Conservation (phyloP, 2,113 vertebrate genomes). For the Sardina pilchardus region DNA sequence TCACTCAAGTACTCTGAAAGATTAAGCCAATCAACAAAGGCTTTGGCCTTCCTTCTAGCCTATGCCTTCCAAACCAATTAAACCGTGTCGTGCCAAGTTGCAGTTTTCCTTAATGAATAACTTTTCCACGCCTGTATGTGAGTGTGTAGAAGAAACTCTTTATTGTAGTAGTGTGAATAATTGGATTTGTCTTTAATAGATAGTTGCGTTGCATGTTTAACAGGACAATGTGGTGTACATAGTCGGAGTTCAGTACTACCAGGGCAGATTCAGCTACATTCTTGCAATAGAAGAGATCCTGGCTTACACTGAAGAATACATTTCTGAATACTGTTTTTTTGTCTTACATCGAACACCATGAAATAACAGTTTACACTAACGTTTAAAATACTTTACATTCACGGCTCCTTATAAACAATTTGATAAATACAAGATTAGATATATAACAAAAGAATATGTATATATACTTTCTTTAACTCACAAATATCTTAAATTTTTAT, state of each 20-base stretch:
- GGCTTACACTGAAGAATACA: slow-evolving; percentile 65
- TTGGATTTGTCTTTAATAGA: slow-evolving; percentile 65
- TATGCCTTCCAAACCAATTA: not conserved
- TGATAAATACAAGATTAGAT: slow-evolving; percentile 81
- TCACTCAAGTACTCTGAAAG: not conserved
- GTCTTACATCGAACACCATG: slow-evolving; percentile 73
- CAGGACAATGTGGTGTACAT: slow-evolving; percentile 69
- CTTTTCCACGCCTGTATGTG: not conserved
- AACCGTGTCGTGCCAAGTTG: not conserved
- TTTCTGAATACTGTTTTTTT: slow-evolving; percentile 62
- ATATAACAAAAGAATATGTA: slow-evolving; percentile 80
- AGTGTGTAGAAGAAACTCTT: slow-evolving; percentile 70
- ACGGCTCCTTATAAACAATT: slow-evolving; percentile 79
- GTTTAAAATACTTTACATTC: slow-evolving; percentile 81
- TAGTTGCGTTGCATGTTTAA: slow-evolving; percentile 72
- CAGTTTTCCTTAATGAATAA: slow-evolving; percentile 2
- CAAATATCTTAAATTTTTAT: slow-evolving; percentile 59
- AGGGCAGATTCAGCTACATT: slow-evolving; percentile 55
- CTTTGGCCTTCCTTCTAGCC: not conserved
- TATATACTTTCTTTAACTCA: slow-evolving; percentile 62
- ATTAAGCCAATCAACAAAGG: slow-evolving; percentile 14
- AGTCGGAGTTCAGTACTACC: slow-evolving; percentile 67
- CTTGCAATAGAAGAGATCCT: slow-evolving; percentile 55
- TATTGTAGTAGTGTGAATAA: slow-evolving; percentile 74
- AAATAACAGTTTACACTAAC: slow-evolving; percentile 71